Evolutionary conservation across 2,113 vertebrate species (phyloP).

Genomic region (Sus scrofa): DNA sequence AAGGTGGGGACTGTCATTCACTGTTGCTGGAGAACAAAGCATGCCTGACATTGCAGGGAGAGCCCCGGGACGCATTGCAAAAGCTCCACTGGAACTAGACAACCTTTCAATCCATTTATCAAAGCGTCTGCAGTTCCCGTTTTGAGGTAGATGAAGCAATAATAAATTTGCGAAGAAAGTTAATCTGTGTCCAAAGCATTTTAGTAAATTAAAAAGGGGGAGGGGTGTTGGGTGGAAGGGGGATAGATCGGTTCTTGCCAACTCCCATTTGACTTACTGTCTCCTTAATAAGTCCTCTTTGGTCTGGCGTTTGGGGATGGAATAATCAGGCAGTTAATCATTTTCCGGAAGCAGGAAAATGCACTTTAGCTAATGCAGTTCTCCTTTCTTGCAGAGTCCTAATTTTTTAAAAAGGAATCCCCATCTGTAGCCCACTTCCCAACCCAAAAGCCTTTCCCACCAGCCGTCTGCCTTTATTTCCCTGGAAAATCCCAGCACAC

Average conservation of each 20-base stretch:
- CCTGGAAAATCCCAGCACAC: background rate
- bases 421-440: background rate
- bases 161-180: constrained; percentile 85
- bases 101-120: constrained; percentile 85
- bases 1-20: background rate
- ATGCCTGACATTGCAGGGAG: background rate
- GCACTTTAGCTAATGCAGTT: constrained; percentile 83
- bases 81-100: constrained; percentile 75
- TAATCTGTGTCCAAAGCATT: constrained; percentile 85
- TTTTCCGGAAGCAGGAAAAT: constrained; percentile 81
- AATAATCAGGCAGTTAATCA: constrained; percentile 83
- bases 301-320: constrained; percentile 80
- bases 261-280: constrained; percentile 81
- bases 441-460: constrained; percentile 27
- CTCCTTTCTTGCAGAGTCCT: constrained; percentile 56
- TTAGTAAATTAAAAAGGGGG: constrained; percentile 84
- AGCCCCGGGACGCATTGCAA: constrained; percentile 62
- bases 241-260: constrained; percentile 76
- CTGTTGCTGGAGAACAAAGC: constrained; percentile 63
- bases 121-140: constrained; percentile 77
- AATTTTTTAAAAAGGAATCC: constrained; percentile 79
- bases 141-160: constrained; percentile 82
- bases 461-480: background rate
- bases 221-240: constrained; percentile 40
- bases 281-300: constrained; percentile 80